phyloP scores from a whole-genome alignment of 2,888 invertebrate genomes.

The Amphiduros pacificus region DNA sequence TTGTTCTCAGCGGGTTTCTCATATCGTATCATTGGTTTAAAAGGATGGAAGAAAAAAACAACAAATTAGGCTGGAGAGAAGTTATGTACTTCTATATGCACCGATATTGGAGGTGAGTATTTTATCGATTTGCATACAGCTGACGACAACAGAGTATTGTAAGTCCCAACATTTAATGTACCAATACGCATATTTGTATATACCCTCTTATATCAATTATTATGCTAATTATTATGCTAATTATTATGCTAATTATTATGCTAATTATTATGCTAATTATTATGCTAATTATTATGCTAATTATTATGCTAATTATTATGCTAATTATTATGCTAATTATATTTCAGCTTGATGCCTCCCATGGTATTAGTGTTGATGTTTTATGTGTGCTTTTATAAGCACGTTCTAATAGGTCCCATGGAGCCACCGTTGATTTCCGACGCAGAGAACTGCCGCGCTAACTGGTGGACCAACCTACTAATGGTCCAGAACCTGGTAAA shows the following conservation, averaged over 20 bases:
- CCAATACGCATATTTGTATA: too few relatives aligned
- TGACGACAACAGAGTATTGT: too few relatives aligned
- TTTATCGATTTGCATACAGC: too few relatives aligned
- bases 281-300: too few relatives aligned
- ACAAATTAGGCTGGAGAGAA: background rate
- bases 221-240: too few relatives aligned
- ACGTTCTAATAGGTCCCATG: slow-evolving; percentile 52
- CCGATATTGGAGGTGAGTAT: slow-evolving; percentile 24
- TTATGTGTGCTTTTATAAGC: slow-evolving; percentile 47
- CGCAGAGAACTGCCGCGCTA: slow-evolving; percentile 40
- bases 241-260: too few relatives aligned
- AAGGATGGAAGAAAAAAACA: slow-evolving; percentile 2
- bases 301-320: too few relatives aligned
- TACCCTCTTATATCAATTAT: too few relatives aligned
- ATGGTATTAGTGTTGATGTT: slow-evolving; percentile 52
- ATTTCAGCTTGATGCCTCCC: slow-evolving; percentile 55
- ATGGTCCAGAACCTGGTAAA: slow-evolving; percentile 49
- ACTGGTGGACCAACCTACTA: slow-evolving; percentile 52
- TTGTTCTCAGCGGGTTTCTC: slow-evolving; percentile 20
- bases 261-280: too few relatives aligned
- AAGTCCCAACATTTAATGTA: too few relatives aligned
- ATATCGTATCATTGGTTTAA: slow-evolving; percentile 22
- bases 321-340: too few relatives aligned
- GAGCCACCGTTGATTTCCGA: slow-evolving; percentile 28
- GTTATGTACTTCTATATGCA: slow-evolving; percentile 16